Base-by-base conservation (phyloP, 2,888 invertebrate species). In the Notodromas monacha region DNA sequence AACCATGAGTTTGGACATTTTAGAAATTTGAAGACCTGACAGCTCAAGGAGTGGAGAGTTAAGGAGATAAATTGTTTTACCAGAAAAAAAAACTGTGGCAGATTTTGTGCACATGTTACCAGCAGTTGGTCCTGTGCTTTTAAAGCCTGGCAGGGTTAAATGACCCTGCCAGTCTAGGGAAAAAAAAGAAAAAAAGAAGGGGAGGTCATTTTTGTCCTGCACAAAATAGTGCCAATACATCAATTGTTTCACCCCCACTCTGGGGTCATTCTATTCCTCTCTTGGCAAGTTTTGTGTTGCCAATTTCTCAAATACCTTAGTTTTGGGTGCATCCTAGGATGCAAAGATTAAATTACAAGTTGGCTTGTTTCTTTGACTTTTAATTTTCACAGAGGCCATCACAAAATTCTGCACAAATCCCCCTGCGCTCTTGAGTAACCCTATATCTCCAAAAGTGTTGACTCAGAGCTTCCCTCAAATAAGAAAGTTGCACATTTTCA, bases 121-220 rank as follows among this genome's bases (percentile, higher is more conserved):
- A 21, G 8, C 21, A 8, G 21, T 21, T 21, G 21, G 21, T 21
- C 21, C 8, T 21, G n/a, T 21, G 21, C n/a, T 21, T 21, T 21
- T 21, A n/a, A 6, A 21, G 21, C 21, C 21, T 21, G 21, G 21
- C n/a, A n/a, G 21, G 21, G 21, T 21, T 8, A 21, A 6, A 21
- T 21, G 21, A 21, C 21, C 21, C 21, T 21, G 21, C 21, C 21
- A 21, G 21, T 21, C 21, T 21, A 21, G 21, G 21, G 21, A 21
- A 6, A 6, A 21, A 21, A 21, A 21, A 21, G 21, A n/a, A 21
- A 21, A 21, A 21, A 21, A n/a, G n/a, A 21, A n/a, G 21, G 21
- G 21, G n/a, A n/a, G 21, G 6, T 21, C n/a, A n/a, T 21, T 21
- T 21, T 21, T 21, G 21, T 6, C 21, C n/a, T 21, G 21, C 21